Percentiles rank a stretch among this genome's conserved stretches.
phyloP scores from a whole-genome alignment of 2,113 vertebrate genomes.

The Rhinolophus sinicus region DNA sequence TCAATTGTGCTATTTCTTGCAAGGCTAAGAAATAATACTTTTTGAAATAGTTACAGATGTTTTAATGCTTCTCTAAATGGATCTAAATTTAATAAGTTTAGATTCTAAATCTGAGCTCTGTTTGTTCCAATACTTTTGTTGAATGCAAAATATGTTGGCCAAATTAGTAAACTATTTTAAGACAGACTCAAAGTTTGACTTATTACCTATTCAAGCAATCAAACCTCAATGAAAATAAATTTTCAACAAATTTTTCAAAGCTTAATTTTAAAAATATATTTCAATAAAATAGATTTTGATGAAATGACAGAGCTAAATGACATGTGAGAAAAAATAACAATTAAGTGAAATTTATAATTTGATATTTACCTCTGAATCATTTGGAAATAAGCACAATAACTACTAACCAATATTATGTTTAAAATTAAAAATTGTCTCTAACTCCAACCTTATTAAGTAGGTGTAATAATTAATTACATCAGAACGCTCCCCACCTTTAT shows the following conservation, averaged over 20 bases:
- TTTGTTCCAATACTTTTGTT: neutral
- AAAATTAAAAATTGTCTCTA: neutral
- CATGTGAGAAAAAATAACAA: neutral
- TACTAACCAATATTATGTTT: neutral
- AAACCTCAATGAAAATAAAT: neutral
- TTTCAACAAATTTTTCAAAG: neutral
- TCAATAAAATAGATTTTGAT: neutral
- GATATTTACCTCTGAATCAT: neutral
- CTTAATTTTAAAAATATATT: neutral
- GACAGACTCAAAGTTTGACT: neutral
- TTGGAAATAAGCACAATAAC: neutral
- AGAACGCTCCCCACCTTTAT: neutral
- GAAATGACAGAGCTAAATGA: neutral
- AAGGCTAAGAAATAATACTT: neutral
- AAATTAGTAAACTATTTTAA: neutral
- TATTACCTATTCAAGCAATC: neutral
- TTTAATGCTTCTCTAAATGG: neutral
- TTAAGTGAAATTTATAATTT: neutral
- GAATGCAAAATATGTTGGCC: neutral
- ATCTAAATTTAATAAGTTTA: neutral
- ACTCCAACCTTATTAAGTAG: neutral
- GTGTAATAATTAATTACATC: neutral
- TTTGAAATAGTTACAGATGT: slow-evolving; percentile 7
- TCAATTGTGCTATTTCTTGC: neutral
- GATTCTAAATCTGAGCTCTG: neutral